Evolutionary conservation across 1,140 invertebrate genomes (phyloP), one percentile per base, ranked within the genome.

Genomic region (Wiebesia pumilae): DNA sequence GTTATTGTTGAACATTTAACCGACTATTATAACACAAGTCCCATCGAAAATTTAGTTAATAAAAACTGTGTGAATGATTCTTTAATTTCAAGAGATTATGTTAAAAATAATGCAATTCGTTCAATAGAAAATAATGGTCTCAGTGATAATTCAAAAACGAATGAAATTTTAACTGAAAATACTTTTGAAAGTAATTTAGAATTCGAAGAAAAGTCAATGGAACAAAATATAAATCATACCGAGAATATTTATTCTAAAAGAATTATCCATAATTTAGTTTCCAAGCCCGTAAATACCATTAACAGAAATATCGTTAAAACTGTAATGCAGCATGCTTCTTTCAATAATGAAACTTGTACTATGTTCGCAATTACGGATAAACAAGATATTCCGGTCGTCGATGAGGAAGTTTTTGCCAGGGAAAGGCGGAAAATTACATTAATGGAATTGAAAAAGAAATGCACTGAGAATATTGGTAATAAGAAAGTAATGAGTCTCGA

Each of bases 381-480:
- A 3, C 51, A 30, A n/a, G 43, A 73, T 1, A 10, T 35, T 3
- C 3, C 30, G 10, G 27, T 35, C 0, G 19, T 27, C 9, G 40
- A 78, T 21, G 21, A 54, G 2, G 73, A 84, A 35, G 10, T 2
- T 33, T 38, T 40, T 7, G 38, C n/a, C 6, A 54, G 62, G 30
- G 30, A 81, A 12, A 65, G 79, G 30, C 27, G 67, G 10, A 35
- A 73, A 62, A 30, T 40, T 7, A 80, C 81, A 10, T 43, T 84
- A 24, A 24, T 77, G 40, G 82, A 83, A 80, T 82, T 87, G n/a
- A 87, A 81, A 21, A 84, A 67, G 47, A 87, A 87, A 30, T 84
- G 83, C n/a, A 84, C 77, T 3, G 78, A 84, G 10, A 84, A 87
- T 38, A 51, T 87, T 3, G 79, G 51, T 40, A 83, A 75, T 38